These are phyloP conservation scores for Dreissena polymorpha DNA, from an alignment of 1,140 invertebrate species.

Conservation along the genomic window DNA sequence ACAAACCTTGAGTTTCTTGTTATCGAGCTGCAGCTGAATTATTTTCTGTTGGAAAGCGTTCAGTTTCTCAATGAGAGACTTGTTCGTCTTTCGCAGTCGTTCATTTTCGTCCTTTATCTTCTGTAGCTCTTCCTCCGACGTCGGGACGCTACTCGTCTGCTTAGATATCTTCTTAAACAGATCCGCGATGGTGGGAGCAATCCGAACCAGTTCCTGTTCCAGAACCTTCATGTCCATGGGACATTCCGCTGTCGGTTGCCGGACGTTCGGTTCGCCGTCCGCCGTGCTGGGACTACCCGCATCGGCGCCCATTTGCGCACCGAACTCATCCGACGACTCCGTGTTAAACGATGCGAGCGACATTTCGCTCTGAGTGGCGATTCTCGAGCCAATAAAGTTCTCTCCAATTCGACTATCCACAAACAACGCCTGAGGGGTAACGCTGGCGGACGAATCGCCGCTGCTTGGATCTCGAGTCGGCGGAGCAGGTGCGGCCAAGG, in stretches of 20 bases:
- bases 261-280: neutral
- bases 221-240: constrained; percentile 47
- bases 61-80: constrained; percentile 65
- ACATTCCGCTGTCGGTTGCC: neutral
- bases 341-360: constrained; percentile 40
- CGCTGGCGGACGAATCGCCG: constrained; percentile 10
- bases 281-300: neutral
- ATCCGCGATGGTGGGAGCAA: constrained; percentile 50
- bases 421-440: neutral
- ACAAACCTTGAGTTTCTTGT: constrained; percentile 57
- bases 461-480: neutral
- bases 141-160: constrained; percentile 45
- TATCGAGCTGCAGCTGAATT: constrained; percentile 63
- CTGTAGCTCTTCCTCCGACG: constrained; percentile 54
- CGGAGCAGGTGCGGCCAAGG: neutral
- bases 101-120: constrained; percentile 65
- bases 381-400: neutral
- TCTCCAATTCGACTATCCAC: neutral
- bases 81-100: constrained; percentile 64
- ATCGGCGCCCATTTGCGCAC: neutral
- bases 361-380: constrained; percentile 18
- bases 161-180: constrained; percentile 52
- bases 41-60: constrained; percentile 67
- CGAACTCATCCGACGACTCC: constrained; percentile 6
- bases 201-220: constrained; percentile 50